phyloP scores from a whole-genome alignment of 2,888 invertebrate species.

The Smittia sp. region DNA sequence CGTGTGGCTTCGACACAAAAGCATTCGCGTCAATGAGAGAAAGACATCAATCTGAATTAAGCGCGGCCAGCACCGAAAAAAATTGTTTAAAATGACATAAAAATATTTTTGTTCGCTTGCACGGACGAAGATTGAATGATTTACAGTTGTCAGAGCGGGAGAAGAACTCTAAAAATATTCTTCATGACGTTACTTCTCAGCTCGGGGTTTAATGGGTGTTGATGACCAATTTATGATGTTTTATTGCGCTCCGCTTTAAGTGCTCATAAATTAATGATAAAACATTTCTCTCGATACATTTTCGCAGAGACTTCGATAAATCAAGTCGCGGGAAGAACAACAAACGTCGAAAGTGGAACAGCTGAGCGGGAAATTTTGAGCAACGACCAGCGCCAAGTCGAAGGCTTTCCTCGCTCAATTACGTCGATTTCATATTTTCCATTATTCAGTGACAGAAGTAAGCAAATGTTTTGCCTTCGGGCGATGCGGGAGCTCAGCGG shows the following conservation, averaged over 20 bases:
- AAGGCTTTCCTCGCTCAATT: too few species aligned
- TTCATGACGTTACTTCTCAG: constrained; percentile 21
- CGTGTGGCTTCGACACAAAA: neutral
- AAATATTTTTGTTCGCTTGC: neutral
- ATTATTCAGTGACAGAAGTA: too few species aligned
- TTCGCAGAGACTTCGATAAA: neutral
- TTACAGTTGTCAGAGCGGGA: constrained; percentile 30
- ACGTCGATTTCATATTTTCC: too few species aligned
- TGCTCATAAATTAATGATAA: constrained; percentile 24
- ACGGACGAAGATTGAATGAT: constrained; percentile 37
- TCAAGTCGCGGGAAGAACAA: neutral
- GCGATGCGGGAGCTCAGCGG: neutral
- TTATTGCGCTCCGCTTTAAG: constrained; percentile 27
- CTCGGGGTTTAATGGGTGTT: constrained; percentile 29
- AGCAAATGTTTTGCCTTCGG: neutral
- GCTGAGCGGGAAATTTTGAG: neutral
- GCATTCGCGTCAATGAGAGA: constrained; percentile 10
- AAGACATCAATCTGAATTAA: constrained; percentile 38
- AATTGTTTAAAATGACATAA: constrained; percentile 36
- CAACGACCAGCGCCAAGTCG: too few species aligned
- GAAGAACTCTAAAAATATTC: constrained; percentile 25
- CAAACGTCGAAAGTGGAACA: neutral
- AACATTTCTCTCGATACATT: neutral
- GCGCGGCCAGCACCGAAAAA: neutral
- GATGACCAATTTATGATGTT: constrained; percentile 41